Evolutionary conservation across 1,140 invertebrate species (phyloP).

Genomic region (Pristionchus pacificus): DNA sequence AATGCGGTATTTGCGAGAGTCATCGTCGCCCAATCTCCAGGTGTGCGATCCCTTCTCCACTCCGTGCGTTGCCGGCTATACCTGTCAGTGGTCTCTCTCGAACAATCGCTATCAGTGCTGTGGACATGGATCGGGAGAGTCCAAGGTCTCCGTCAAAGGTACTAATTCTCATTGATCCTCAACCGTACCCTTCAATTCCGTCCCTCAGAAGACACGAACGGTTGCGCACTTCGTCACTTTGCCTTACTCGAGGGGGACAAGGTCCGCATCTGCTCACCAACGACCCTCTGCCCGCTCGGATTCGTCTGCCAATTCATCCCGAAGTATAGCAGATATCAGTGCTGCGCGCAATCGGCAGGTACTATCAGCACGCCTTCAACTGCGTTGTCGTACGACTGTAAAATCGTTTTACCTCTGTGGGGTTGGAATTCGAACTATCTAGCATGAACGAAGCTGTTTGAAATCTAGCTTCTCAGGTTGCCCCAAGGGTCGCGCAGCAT

Average conservation of each 20-base stretch:
- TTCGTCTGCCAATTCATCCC: constrained; percentile 34
- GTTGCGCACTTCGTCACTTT: not conserved
- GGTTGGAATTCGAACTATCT: not conserved
- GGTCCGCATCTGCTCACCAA: not conserved
- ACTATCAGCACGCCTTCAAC: too few relatives aligned
- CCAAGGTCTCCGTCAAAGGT: too few relatives aligned
- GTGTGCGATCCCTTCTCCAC: constrained; percentile 29
- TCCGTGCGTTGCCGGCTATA: constrained; percentile 26
- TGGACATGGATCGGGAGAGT: constrained; percentile 25
- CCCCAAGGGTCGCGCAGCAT: constrained; percentile 23
- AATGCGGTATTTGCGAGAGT: too few relatives aligned
- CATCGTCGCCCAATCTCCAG: too few relatives aligned
- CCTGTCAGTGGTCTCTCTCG: constrained; percentile 31
- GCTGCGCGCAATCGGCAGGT: constrained; percentile 21
- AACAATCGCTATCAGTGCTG: constrained; percentile 36
- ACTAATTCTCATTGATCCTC: too few relatives aligned
- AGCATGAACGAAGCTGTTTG: too few relatives aligned
- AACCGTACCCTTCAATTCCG: too few relatives aligned
- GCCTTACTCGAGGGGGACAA: not conserved
- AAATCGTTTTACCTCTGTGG: not conserved
- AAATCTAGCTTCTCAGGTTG: constrained; percentile 17
- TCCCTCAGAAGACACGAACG: not conserved
- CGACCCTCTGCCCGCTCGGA: constrained; percentile 17
- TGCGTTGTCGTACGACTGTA: too few relatives aligned
- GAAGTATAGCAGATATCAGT: constrained; percentile 29